These are phyloP conservation scores for Trissoscelio sp. DNA, from an alignment of 2,888 invertebrate genomes.

Conservation along the genomic window DNA sequence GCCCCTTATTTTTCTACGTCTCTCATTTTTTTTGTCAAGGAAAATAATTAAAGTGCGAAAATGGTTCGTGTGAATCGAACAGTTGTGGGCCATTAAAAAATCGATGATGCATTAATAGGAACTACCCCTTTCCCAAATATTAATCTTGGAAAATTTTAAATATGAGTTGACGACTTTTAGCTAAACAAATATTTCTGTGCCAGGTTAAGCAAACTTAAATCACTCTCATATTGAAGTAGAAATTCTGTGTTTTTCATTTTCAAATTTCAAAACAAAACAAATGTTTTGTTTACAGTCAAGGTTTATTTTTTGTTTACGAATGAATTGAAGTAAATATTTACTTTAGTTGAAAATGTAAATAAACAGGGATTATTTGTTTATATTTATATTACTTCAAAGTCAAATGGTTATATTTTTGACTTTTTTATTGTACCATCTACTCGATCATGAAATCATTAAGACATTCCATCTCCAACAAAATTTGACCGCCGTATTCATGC, in stretches of 20 bases:
- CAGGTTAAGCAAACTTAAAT: constrained; percentile 71
- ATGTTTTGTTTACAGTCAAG: too few species aligned
- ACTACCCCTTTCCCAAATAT: constrained; percentile 56
- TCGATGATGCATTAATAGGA: constrained; percentile 37
- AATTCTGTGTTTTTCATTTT: neutral
- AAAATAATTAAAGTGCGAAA: constrained; percentile 40
- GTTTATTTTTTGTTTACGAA: too few species aligned
- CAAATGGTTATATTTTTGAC: too few species aligned
- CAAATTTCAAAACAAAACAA: too few species aligned
- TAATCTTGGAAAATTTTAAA: constrained; percentile 70
- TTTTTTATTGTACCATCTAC: too few species aligned
- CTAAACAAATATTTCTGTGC: constrained; percentile 79
- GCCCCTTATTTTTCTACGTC: constrained; percentile 45
- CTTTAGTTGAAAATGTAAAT: too few species aligned
- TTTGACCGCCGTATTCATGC: too few species aligned
- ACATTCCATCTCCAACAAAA: too few species aligned
- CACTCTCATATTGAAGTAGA: neutral
- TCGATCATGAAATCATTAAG: too few species aligned
- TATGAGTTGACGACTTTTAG: constrained; percentile 77
- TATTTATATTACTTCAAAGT: too few species aligned
- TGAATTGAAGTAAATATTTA: too few species aligned
- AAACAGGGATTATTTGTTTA: too few species aligned
- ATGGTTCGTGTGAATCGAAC: constrained; percentile 47
- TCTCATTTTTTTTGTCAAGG: constrained; percentile 2
- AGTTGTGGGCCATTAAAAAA: constrained; percentile 61